Base-by-base conservation (phyloP, 1,140 invertebrate genomes). In the Bombus fervidus region DNA sequence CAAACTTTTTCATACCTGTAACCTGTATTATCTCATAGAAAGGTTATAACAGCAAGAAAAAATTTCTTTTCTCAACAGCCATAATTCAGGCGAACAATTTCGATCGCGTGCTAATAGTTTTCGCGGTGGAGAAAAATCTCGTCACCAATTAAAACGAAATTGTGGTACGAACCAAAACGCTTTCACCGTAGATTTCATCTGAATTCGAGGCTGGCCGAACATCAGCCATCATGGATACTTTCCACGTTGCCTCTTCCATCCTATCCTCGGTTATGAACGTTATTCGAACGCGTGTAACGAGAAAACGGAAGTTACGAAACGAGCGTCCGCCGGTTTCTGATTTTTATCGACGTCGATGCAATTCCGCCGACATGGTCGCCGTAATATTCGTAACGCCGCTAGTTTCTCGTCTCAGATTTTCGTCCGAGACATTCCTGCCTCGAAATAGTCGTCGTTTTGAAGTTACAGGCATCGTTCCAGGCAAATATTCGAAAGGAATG, bases 281-380 rank as follows among this genome's bases (percentile, higher is more conserved):
- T 57, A 39, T 57, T 62, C 9, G 80, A 82, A 34, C 57, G 57
- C 39, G 22, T 6, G 66, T 47, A 71, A 82, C 71, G 37, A 28
- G 53, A 41, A 74, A 43, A 74, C 80, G 80, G 80, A 82, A 82
- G 59, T 66, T 76, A 47, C 73, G 72, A 76, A 76, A 76, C n/a
- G 47, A 73, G 10, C 69, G 31, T 47, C 28, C 62, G 39, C 25
- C 15, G 41, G 72, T 47, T 53, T 53, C 53, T 43, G 73, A 83
- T 83, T 53, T 76, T 76, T 53, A 37, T 76, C 73, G 22, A 4
- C 72, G 59, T 13, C 59, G 59, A 18, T 47, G 41, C 72, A 66
- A 53, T 68, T 74, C 72, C n/a, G 22, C 8, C 10, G 25, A 31
- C 57, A 31, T 41, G 41, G 43, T 68, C 69, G 34, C 8, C n/a